Evolutionary conservation across 1,140 invertebrate genomes (phyloP).

Genomic region (Drosophila nigromelanica): DNA sequence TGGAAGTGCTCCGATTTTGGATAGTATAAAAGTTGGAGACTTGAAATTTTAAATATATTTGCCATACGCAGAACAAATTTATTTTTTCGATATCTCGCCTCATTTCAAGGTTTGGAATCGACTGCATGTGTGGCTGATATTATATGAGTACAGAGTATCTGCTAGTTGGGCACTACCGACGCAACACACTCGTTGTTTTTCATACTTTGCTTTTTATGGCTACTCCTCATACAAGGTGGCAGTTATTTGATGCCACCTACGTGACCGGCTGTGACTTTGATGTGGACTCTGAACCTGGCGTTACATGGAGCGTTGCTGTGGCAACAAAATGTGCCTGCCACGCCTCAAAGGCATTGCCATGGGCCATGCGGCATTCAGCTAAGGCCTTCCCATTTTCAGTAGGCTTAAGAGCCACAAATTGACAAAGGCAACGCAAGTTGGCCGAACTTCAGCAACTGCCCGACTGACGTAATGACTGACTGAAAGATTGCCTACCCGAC

Average conservation of each 20-base stretch:
- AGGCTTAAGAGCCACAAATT: conserved; percentile 35
- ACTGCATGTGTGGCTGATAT: too few relatives aligned
- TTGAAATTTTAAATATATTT: too few relatives aligned
- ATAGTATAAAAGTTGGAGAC: too few relatives aligned
- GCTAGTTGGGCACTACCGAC: too few relatives aligned
- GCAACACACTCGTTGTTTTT: not conserved
- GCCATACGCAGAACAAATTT: not conserved
- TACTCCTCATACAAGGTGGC: conserved; percentile 45
- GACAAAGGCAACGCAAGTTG: conserved; percentile 27
- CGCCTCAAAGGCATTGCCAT: conserved; percentile 20
- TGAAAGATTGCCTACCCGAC: conserved; percentile 12
- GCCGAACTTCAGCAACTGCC: conserved; percentile 12
- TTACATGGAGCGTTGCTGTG: not conserved
- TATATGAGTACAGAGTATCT: too few relatives aligned
- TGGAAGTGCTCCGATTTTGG: too few relatives aligned
- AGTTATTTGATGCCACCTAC: conserved; percentile 75
- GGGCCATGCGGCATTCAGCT: not conserved
- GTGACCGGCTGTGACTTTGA: conserved; percentile 55
- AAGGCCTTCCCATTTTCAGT: conserved; percentile 10
- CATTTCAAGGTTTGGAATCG: too few relatives aligned
- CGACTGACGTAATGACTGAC: conserved; percentile 4
- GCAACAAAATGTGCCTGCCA: conserved; percentile 31
- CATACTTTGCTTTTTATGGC: conserved; percentile 14
- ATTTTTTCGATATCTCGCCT: not conserved
- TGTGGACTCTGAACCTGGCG: conserved; percentile 28